Base-by-base conservation (phyloP, 2,113 vertebrate species). In the Oxyruncus cristatus region DNA sequence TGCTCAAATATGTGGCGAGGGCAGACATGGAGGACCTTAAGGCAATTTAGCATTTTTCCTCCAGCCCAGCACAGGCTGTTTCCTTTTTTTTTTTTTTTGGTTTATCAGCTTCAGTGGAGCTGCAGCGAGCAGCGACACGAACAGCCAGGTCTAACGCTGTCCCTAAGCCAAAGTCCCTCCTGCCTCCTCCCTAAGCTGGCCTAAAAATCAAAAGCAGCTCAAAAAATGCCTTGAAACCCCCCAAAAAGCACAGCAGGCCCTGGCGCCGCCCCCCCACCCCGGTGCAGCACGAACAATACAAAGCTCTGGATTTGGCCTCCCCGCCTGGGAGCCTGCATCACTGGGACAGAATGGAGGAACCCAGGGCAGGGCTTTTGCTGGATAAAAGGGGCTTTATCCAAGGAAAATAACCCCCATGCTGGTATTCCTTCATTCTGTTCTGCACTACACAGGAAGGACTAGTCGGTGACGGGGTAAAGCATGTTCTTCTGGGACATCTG, bases 381-480 rank as follows among this genome's bases (percentile, higher is more conserved):
- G 89, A 79, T 74, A 62, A 91, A 62, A 66, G 2, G 12, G 5
- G 5, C 5, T 76, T 67, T 53, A 56, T 19, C 88, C 78, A 42
- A 28, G 65, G 39, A 63, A 37, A 32, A 12, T 5, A 24, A 20
- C 75, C 67, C 19, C 73, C 1, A 0, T 8, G 0, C 68, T 4
- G 3, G 12, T 10, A 2, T 61, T 85, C 89, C 79, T 87, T 92
- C 81, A 24, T 91, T 93, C 96, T 93, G 93, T 53, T 88, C 84
- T 68, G 88, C 53, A 88, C 92, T 96, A 93, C 94, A 92, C 71
- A 35, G 96, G 97, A 94, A 92, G 87, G 93, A 95, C 78, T 89
- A 96, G 87, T 56, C 6, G 39, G 94, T 96, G 94, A 96, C 61
- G 13, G 85, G 95, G 85, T 96, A 95, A 97, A 98, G 98, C 97